Conservation (phyloP, 1,140 invertebrate genomes). For the Vollenhovia emeryi region DNA sequence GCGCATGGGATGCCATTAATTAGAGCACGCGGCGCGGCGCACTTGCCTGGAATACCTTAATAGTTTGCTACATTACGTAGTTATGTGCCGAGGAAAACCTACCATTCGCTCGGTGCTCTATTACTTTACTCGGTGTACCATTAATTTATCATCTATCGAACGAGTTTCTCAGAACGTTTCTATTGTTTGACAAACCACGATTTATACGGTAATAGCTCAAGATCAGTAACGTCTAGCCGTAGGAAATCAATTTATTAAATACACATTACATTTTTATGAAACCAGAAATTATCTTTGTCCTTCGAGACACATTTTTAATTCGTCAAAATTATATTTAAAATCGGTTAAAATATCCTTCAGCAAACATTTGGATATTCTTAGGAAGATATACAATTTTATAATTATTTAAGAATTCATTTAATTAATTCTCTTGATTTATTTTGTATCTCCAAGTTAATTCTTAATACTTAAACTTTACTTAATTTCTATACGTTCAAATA, state of each 20-base stretch:
- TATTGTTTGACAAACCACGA: background rate
- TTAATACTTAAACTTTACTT: background rate
- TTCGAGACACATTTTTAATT: background rate
- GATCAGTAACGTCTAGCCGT: background rate
- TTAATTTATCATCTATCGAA: background rate
- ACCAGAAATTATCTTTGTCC: background rate
- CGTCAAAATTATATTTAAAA: background rate
- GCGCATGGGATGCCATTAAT: constrained; percentile 66
- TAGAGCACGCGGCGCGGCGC: constrained; percentile 53
- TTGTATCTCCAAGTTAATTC: no score
- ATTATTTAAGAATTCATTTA: background rate
- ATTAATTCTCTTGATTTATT: no score
- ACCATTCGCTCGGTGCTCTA: constrained; percentile 21
- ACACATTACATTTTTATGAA: background rate
- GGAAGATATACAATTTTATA: background rate
- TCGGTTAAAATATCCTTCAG: background rate
- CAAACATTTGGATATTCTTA: background rate
- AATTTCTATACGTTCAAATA: background rate
- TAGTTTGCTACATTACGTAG: constrained; percentile 66
- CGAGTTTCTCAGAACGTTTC: background rate
- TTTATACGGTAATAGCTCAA: background rate
- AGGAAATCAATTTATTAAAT: background rate
- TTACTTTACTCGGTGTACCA: background rate
- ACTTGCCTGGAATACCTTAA: constrained; percentile 65
- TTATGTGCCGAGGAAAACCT: constrained; percentile 50